phyloP scores from a whole-genome alignment of 1,140 invertebrate species.

The Saccostrea glomerata region DNA sequence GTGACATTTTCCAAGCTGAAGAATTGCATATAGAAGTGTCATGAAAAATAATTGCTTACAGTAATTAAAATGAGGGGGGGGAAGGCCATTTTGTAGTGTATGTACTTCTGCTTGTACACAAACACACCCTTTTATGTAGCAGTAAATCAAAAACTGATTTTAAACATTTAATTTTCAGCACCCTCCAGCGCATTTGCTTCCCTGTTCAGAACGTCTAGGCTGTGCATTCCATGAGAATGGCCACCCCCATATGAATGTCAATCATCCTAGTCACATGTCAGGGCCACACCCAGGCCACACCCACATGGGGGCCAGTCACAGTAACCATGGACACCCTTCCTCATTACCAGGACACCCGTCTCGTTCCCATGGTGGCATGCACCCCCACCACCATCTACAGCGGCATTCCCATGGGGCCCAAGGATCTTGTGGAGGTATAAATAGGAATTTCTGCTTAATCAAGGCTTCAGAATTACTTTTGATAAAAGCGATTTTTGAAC shows the following conservation, averaged over 20 bases:
- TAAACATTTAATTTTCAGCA: not conserved
- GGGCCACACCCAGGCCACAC: conserved; percentile 26
- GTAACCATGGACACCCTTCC: conserved; percentile 8
- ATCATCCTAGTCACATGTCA: conserved; percentile 22
- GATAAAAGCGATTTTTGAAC: not conserved
- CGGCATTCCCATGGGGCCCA: conserved; percentile 7
- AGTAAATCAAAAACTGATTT: not conserved
- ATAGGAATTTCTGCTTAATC: not conserved
- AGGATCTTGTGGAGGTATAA: conserved; percentile 22
- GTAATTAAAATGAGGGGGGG: no score
- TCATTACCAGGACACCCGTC: conserved; percentile 29
- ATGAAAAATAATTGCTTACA: no score
- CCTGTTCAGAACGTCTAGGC: conserved; percentile 17
- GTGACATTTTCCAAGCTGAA: no score
- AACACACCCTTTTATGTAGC: not conserved
- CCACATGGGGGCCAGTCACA: conserved; percentile 40
- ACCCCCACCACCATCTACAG: conserved; percentile 32
- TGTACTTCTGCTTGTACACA: no score
- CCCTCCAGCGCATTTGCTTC: not conserved
- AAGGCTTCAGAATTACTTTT: not conserved
- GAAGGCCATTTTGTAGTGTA: no score
- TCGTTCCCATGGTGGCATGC: not conserved
- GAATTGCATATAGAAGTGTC: no score
- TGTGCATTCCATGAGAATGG: conserved; percentile 13
- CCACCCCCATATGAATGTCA: conserved; percentile 42